Base-by-base conservation (phyloP, 2,888 invertebrate species). In the Peribatodes rhomboidaria region DNA sequence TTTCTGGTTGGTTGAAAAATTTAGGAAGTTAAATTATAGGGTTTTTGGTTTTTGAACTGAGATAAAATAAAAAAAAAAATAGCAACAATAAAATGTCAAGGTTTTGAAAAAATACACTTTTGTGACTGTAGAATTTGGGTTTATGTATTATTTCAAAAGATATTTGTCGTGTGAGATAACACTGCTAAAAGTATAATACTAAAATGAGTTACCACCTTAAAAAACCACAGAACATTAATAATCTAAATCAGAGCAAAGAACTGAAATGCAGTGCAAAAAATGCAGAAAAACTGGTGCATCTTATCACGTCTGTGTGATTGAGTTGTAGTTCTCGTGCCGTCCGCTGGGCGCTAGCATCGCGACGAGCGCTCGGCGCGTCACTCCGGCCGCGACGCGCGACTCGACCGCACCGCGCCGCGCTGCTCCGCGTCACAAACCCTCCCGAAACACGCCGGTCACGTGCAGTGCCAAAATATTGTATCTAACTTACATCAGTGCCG, bases 371-470 rank as follows among this genome's bases (percentile, higher is more conserved):
- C 81, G 77, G 81, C 89, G 88, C 91, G 90, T 86, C 92, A 92
- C 81, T 90, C 90, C 89, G 89, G 88, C 90, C 91, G 90, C 89
- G 91, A 88, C 90, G 86, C 86, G 90, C 90, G 85, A 82, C 84
- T 81, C 72, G 75, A 76, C 76, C 84, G 86, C 87, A 85, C 80
- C 80, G 85, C 82, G 82, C 75, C 77, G 79, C 85, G 80, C 79
- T 77, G 75, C 73, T 68, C 77, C 80, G 73, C 70, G 71, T 14
- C 47, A 31, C 31, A 49, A 31, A 14, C 46, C 22, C 46, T 46
- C 27, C 79, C 70, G 54, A 44, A 66, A 83, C 79, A 73, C 77
- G 74, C 75, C 77, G 74, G 72, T 79, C 83, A 80, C 86, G 86
- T 84, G 84, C 77, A 85, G 87, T 88, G 87, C 83, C 85, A 83